These are phyloP conservation scores for Oscarella lobularis DNA, from an alignment of 37 sponge, comb jelly and placozoan genomes.

Conservation along the genomic window DNA sequence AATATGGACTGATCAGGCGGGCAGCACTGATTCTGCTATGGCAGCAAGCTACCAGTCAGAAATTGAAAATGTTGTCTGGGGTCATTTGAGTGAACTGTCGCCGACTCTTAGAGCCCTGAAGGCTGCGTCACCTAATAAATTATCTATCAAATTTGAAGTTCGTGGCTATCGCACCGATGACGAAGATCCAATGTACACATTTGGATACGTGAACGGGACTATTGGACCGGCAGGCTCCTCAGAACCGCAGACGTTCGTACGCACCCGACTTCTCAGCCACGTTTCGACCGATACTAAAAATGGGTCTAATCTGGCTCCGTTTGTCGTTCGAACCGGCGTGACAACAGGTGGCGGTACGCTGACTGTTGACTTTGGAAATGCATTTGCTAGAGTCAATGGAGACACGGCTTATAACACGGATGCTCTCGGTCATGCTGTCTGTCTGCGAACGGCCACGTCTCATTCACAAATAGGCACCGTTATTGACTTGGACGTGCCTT, in stretches of 20 bases:
- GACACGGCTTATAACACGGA: not conserved
- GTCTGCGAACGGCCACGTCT: not conserved
- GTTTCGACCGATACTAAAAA: not conserved
- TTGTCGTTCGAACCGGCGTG: not conserved
- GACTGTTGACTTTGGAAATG: not conserved
- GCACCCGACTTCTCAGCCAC: not conserved
- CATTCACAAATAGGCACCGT: not conserved
- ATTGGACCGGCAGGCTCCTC: slow-evolving; percentile 5
- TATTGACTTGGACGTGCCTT: not conserved
- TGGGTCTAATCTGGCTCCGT: not conserved
- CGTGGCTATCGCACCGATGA: no score
- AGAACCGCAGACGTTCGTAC: not conserved
- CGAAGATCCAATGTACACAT: no score
- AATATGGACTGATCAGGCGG: not conserved
- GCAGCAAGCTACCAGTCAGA: not conserved
- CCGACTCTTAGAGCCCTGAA: no score
- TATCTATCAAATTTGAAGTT: no score
- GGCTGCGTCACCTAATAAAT: no score
- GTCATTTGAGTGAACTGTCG: no score
- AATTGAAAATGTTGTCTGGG: not conserved
- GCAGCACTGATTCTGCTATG: not conserved
- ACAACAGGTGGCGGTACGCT: not conserved
- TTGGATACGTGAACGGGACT: slow-evolving; percentile 13
- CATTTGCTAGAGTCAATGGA: not conserved
- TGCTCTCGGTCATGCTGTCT: not conserved